These are phyloP conservation scores for Agrilus planipennis DNA, from an alignment of 1,140 invertebrate species.

Conservation along the genomic window DNA sequence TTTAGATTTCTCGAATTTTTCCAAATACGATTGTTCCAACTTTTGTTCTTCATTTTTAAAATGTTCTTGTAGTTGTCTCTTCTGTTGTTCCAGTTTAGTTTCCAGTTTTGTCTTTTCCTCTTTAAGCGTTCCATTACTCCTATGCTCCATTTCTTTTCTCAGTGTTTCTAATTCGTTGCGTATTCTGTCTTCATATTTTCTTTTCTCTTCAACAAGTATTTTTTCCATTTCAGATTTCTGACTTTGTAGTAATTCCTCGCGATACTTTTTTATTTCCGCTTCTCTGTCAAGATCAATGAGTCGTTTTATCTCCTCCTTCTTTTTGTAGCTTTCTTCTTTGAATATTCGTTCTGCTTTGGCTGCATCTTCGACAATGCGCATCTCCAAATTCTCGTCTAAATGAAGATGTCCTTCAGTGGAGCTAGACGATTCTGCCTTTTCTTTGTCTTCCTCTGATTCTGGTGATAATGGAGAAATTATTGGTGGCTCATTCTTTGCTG, in stretches of 20 bases:
- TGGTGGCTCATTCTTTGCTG: conserved; percentile 30
- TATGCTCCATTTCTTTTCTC: conserved; percentile 30
- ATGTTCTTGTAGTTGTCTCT: conserved; percentile 30
- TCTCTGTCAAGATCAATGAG: conserved; percentile 29
- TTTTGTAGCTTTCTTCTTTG: conserved; percentile 39
- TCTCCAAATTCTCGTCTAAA: too few relatives aligned
- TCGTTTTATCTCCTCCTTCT: conserved; percentile 34
- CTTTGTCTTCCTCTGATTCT: not conserved
- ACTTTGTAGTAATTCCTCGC: conserved; percentile 36
- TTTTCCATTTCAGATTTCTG: conserved; percentile 42
- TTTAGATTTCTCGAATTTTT: conserved; percentile 35
- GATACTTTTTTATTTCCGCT: conserved; percentile 31
- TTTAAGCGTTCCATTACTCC: conserved; percentile 34
- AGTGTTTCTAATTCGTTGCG: conserved; percentile 34
- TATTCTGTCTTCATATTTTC: conserved; percentile 32
- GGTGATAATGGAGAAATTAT: conserved; percentile 17
- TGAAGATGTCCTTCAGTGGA: too few relatives aligned
- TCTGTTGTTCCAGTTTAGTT: conserved; percentile 35
- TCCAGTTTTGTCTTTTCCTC: conserved; percentile 33
- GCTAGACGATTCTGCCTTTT: too few relatives aligned
- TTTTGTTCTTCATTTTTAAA: conserved; percentile 35
- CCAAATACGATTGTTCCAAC: conserved; percentile 25
- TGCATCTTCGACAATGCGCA: conserved; percentile 23
- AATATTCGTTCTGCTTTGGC: conserved; percentile 35
- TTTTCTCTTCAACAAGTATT: conserved; percentile 35